Conservation (phyloP, 2,888 invertebrate genomes). For the Raillietiella orientalis region DNA sequence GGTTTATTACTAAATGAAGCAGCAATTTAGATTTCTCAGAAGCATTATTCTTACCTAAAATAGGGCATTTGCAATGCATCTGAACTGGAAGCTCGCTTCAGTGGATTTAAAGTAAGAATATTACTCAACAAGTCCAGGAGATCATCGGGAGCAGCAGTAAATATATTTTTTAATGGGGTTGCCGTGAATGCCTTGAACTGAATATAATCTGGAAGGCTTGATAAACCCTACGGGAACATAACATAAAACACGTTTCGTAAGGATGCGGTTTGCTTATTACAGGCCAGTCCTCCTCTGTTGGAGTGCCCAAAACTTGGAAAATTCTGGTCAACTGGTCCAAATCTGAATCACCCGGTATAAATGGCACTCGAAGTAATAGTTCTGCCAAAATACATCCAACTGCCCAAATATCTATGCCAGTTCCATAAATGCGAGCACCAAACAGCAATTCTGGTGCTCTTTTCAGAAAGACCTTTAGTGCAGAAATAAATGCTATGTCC, state of each 20-base stretch:
- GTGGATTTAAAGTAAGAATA: conserved; percentile 47
- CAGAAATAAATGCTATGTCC: conserved; percentile 2
- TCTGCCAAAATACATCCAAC: conserved; percentile 93
- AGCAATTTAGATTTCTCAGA: conserved; percentile 1
- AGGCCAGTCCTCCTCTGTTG: conserved; percentile 72
- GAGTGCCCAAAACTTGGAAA: conserved; percentile 78
- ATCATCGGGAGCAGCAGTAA: conserved; percentile 81
- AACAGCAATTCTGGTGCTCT: conserved; percentile 73
- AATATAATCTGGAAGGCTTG: conserved; percentile 47
- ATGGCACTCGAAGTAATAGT: conserved; percentile 54
- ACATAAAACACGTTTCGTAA: no score
- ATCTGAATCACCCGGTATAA: conserved; percentile 87
- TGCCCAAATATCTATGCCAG: conserved; percentile 98
- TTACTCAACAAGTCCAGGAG: conserved; percentile 42
- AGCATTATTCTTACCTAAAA: no score
- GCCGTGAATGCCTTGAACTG: conserved; percentile 59
- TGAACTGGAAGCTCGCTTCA: conserved; percentile 41
- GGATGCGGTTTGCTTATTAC: no score
- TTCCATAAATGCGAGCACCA: conserved; percentile 78
- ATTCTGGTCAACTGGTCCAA: conserved; percentile 84
- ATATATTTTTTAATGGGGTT: conserved; percentile 60
- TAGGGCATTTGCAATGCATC: conserved; percentile 62
- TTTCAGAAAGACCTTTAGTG: no score
- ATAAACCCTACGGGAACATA: conserved; percentile 10
- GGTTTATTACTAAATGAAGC: conserved; percentile 33